Base-by-base conservation (phyloP, 1,140 invertebrate species). In the Nebria ingens region DNA sequence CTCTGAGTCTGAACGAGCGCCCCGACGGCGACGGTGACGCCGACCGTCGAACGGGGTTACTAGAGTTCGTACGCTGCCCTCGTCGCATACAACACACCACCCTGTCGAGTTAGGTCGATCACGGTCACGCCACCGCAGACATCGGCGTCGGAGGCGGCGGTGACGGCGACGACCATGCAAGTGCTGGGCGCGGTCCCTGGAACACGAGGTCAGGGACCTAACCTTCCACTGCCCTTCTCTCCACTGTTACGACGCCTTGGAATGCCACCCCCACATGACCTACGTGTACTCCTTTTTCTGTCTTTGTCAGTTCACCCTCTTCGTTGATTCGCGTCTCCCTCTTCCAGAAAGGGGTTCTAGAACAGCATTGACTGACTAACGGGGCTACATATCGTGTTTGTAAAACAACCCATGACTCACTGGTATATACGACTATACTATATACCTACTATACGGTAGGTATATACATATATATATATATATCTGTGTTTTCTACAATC, bases 201-300 rank as follows among this genome's bases (percentile, higher is more conserved):
- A n/a, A n/a, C 40, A 45, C 40, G 40, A 45, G 40, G 40, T 45
- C 40, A 45, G 40, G 40, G 40, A 45, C 40, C 40, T 45, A 3
- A 45, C 9, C 3, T 45, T 11, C 40, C 40, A 3, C 40, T 12
- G 6, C 9, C 40, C n/a, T 9, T 45, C 40, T 6, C 9, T 6
- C 40, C 6, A 45, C 40, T 11, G 15, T 17, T 12, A 45, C 40
- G 15, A 17, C 9, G 17, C 9, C 40, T 9, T 45, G 15, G 9
- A 17, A 9, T 45, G 17, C 40, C 3, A 45, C 40, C 17, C 6
- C 40, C 40, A 4, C 40, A 12, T 45, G 25, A 34, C 25, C 25
- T 34, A 9, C 25, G 25, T 34, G 6, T 34, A 6, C 6, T 34
- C n/a, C 6, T n/a, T n/a, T n/a, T 34, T n/a, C 6, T 34, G 6